These are phyloP conservation scores for Orchesella cincta DNA, from an alignment of 1,140 invertebrate genomes.

Conservation along the genomic window DNA sequence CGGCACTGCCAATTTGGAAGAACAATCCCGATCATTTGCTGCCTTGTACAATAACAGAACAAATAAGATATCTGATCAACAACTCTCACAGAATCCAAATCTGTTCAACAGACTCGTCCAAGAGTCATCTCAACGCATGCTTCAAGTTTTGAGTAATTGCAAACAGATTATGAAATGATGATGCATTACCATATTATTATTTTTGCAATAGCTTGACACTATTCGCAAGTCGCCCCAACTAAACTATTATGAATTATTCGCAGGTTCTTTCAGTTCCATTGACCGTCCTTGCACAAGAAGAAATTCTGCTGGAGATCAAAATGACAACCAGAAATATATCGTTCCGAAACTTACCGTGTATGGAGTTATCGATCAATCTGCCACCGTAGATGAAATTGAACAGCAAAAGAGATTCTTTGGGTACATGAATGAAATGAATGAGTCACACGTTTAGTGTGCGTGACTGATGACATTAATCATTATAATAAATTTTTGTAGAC, in stretches of 20 bases:
- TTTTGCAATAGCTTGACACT: too few species aligned
- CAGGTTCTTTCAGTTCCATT: not conserved
- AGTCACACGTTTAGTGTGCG: not conserved
- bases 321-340: constrained; percentile 35
- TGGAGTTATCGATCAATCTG: constrained; percentile 46
- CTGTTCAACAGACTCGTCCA: constrained; percentile 32
- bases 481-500: constrained; percentile 26
- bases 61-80: not conserved
- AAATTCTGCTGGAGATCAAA: not conserved
- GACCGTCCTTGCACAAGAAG: not conserved
- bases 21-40: constrained; percentile 47
- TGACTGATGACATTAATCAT: not conserved
- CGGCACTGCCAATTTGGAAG: not conserved
- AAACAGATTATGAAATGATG: too few species aligned
- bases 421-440: not conserved
- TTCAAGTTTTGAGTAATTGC: too few species aligned
- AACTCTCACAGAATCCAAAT: not conserved
- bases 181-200: too few species aligned
- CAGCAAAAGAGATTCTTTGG: constrained; percentile 41
- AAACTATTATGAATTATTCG: too few species aligned
- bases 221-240: too few species aligned
- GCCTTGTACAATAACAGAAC: constrained; percentile 40
- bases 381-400: not conserved
- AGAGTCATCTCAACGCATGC: constrained; percentile 15
- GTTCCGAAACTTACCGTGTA: constrained; percentile 39